These are phyloP conservation scores for Lampris incognitus DNA, from an alignment of 2,113 vertebrate genomes.

Conservation along the genomic window DNA sequence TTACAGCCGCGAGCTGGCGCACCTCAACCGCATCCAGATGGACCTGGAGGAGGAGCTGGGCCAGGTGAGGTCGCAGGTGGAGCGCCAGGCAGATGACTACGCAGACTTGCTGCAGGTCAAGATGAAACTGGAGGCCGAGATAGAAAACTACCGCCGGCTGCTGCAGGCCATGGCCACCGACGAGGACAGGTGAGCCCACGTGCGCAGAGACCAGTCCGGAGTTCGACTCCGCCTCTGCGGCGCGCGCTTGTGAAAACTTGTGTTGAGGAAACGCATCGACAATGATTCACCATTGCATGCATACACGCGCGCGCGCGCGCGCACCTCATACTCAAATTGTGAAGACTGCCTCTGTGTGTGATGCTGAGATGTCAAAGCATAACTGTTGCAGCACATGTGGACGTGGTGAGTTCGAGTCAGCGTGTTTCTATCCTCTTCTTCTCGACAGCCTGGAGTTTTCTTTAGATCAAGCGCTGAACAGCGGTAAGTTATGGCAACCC, in stretches of 20 bases:
- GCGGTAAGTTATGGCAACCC: constrained; percentile 66
- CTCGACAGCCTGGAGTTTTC: constrained; percentile 73
- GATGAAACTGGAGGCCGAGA: constrained; percentile 84
- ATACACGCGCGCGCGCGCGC: no score
- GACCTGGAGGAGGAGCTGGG: constrained; percentile 73
- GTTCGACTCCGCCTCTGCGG: no score
- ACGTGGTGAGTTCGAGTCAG: neutral
- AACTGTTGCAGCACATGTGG: no score
- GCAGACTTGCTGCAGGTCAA: constrained; percentile 80
- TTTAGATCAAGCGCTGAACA: constrained; percentile 64
- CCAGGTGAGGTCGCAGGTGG: constrained; percentile 70
- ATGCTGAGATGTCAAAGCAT: neutral
- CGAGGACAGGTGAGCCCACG: constrained; percentile 38
- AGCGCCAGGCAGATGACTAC: constrained; percentile 73
- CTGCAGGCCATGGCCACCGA: constrained; percentile 52
- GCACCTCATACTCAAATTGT: no score
- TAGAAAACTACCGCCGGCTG: constrained; percentile 74
- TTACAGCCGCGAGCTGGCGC: constrained; percentile 40
- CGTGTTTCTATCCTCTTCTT: constrained; percentile 54
- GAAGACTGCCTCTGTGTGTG: no score
- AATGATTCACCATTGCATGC: no score
- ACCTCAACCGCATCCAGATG: constrained; percentile 54
- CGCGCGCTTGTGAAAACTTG: no score
- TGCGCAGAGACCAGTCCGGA: no score
- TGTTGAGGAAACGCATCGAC: no score